Evolutionary conservation across 2,113 vertebrate genomes (phyloP).

Genomic region (Alethe diademata): DNA sequence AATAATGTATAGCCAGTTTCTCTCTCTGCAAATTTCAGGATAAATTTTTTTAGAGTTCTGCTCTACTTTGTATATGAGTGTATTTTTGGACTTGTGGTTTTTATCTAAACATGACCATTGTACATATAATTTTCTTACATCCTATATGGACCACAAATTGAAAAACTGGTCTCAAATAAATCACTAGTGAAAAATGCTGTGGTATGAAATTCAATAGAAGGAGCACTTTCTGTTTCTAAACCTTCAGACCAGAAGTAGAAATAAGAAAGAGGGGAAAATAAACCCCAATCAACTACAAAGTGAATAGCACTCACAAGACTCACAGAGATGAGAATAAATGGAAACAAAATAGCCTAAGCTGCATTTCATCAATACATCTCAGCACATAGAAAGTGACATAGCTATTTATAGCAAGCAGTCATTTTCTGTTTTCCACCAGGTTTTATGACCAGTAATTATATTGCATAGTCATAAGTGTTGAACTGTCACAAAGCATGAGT

Average conservation of each 20-base stretch:
- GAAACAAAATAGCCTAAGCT: neutral
- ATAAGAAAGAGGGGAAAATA: neutral
- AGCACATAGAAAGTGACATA: neutral
- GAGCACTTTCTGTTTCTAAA: neutral
- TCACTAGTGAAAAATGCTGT: neutral
- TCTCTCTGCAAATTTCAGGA: neutral
- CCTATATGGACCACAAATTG: neutral
- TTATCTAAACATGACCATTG: neutral
- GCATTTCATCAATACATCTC: neutral
- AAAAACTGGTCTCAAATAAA: neutral
- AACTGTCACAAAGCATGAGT: neutral
- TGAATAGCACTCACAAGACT: neutral
- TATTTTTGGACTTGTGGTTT: neutral
- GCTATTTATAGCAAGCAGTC: neutral
- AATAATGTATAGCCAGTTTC: neutral
- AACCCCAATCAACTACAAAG: neutral
- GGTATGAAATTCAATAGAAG: neutral
- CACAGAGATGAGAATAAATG: neutral
- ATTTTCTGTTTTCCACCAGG: neutral
- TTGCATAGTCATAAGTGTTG: neutral
- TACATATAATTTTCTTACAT: neutral
- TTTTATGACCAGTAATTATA: neutral
- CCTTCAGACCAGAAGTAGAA: neutral
- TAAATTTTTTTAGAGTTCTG: neutral
- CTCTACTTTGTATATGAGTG: neutral